Evolutionary conservation across 2,888 invertebrate species (phyloP).

Genomic region (Drosophila affinis): DNA sequence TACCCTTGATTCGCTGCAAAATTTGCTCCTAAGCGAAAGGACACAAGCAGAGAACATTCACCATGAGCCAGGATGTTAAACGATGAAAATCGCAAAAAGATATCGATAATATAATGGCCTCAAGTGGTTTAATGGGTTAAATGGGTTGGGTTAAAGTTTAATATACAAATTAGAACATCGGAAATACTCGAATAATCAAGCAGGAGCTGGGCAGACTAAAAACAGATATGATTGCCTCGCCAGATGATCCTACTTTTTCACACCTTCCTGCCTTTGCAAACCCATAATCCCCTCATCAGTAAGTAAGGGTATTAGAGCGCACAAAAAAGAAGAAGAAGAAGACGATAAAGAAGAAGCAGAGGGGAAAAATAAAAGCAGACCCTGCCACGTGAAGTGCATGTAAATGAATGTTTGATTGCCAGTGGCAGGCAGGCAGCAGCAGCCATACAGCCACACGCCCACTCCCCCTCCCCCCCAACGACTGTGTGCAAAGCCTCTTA

Average conservation of each 20-base stretch:
- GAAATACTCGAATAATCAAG: too few species aligned
- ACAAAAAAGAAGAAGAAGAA: background rate
- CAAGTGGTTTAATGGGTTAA: too few species aligned
- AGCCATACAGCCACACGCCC: conserved; percentile 1
- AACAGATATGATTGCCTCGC: too few species aligned
- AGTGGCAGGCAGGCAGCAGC: background rate
- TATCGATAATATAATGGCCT: too few species aligned
- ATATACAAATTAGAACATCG: too few species aligned
- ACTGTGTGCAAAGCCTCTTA: conserved; percentile 14
- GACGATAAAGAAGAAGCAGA: background rate
- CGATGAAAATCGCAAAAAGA: too few species aligned
- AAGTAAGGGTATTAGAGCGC: background rate
- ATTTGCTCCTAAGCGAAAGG: too few species aligned
- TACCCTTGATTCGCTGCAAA: background rate
- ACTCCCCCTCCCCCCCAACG: background rate
- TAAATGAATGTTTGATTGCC: conserved; percentile 39
- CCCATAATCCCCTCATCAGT: background rate
- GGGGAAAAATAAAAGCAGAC: conserved; percentile 35
- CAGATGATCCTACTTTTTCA: too few species aligned
- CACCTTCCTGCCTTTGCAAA: background rate
- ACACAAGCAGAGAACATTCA: too few species aligned
- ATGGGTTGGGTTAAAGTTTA: too few species aligned
- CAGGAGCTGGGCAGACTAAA: too few species aligned
- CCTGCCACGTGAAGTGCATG: conserved; percentile 27
- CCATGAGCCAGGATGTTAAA: too few species aligned